These are phyloP conservation scores for Anhinga anhinga DNA, from an alignment of 2,113 vertebrate species.

Conservation along the genomic window DNA sequence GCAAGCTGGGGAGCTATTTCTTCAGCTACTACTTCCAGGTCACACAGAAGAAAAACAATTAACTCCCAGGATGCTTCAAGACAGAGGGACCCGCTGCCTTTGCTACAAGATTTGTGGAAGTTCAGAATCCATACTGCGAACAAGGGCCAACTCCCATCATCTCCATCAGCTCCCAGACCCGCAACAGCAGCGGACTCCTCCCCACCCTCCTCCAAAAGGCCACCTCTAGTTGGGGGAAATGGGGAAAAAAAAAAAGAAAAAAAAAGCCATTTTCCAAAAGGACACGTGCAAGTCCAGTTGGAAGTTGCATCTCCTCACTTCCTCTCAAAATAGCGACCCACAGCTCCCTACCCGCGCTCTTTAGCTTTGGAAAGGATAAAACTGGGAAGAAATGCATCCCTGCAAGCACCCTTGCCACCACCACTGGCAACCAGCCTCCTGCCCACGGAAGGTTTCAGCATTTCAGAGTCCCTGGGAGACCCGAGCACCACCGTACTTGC, in stretches of 20 bases:
- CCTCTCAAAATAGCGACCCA: neutral
- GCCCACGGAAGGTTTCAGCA: neutral
- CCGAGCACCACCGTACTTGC: neutral
- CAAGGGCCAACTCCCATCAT: neutral
- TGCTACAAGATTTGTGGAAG: neutral
- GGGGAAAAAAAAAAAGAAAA: no score
- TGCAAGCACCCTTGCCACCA: neutral
- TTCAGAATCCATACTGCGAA: neutral
- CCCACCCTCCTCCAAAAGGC: neutral
- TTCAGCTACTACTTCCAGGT: slow-evolving; percentile 55
- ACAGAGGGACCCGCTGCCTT: neutral
- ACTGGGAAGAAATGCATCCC: neutral
- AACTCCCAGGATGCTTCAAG: slow-evolving; percentile 20
- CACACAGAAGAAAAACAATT: neutral
- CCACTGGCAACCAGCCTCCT: neutral
- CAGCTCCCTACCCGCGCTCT: neutral
- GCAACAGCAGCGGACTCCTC: neutral
- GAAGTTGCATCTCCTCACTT: neutral
- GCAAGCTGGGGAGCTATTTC: slow-evolving; percentile 22
- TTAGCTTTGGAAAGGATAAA: neutral
- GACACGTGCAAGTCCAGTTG: neutral
- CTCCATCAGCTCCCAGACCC: neutral
- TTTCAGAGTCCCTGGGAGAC: neutral
- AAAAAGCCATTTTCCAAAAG: neutral
- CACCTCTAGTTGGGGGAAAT: neutral